A percentile compares a stretch with the other conserved stretches of the same genome.
phyloP scores from a whole-genome alignment of 1,140 invertebrate species.

The Drosophila littoralis region DNA sequence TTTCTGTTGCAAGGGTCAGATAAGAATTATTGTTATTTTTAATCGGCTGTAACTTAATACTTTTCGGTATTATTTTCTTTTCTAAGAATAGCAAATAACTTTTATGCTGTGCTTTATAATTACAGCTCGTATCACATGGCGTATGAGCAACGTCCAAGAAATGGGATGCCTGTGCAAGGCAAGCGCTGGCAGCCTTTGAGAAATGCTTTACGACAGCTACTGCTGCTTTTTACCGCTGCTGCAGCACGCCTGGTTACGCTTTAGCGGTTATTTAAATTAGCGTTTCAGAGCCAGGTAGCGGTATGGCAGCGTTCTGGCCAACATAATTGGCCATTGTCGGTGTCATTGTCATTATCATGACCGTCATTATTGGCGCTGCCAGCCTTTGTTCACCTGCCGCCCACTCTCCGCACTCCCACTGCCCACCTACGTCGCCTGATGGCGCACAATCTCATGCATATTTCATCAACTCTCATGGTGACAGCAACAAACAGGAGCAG shows the following conservation, averaged over 20 bases:
- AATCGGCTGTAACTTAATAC: no score
- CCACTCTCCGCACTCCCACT: background rate
- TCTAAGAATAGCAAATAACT: background rate
- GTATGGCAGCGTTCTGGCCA: conserved; percentile 27
- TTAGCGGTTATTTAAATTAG: conserved; percentile 46
- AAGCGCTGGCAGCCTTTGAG: no score
- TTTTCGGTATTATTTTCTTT: no score
- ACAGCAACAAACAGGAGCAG: conserved; percentile 21
- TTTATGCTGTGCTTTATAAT: background rate
- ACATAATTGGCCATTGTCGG: conserved; percentile 74
- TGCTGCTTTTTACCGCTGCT: background rate
- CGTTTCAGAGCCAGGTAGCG: background rate
- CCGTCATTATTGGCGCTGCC: conserved; percentile 59
- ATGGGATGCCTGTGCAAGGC: background rate
- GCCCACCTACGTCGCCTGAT: conserved; percentile 8
- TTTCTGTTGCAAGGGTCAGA: no score
- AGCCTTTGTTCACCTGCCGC: conserved; percentile 2
- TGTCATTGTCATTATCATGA: conserved; percentile 69
- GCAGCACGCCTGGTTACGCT: conserved; percentile 13
- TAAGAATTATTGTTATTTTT: no score
- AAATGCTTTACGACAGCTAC: background rate
- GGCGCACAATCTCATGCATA: conserved; percentile 59
- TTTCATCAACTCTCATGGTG: conserved; percentile 64
- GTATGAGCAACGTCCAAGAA: conserved; percentile 7
- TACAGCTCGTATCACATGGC: background rate